Percentiles rank a stretch among this genome's conserved stretches.
These are phyloP conservation scores for Cantharis lateralis DNA, from an alignment of 2,888 invertebrate species.

Conservation along the genomic window DNA sequence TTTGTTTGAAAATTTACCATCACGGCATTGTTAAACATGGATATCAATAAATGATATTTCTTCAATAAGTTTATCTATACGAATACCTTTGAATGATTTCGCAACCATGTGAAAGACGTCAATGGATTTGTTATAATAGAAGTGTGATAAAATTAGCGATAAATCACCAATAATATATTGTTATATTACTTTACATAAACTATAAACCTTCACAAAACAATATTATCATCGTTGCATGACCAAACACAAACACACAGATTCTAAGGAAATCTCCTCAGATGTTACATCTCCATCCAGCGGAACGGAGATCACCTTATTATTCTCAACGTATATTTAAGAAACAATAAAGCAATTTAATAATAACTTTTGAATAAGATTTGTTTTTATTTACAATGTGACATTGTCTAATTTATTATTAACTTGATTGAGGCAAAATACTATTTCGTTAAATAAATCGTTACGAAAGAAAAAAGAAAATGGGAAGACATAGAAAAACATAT, in stretches of 20 bases:
- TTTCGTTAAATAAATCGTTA: not conserved
- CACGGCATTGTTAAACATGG: slow-evolving; percentile 20
- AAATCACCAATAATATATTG: not conserved
- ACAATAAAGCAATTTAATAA: slow-evolving; percentile 17
- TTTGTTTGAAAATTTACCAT: slow-evolving; percentile 27
- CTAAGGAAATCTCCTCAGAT: slow-evolving; percentile 52
- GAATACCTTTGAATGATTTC: slow-evolving; percentile 19
- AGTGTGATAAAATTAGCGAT: not conserved
- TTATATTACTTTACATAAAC: not conserved
- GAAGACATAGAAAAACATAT: not conserved
- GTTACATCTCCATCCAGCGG: slow-evolving; percentile 48
- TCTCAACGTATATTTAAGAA: slow-evolving; percentile 25
- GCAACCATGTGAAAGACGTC: slow-evolving; percentile 23
- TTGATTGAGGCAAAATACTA: not conserved
- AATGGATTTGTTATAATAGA: not conserved
- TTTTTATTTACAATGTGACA: not conserved
- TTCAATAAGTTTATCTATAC: slow-evolving; percentile 13
- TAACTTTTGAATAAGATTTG: not conserved
- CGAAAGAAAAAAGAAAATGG: not conserved
- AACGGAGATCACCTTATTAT: slow-evolving; percentile 42
- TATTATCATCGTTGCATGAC: slow-evolving; percentile 46
- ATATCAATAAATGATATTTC: slow-evolving; percentile 15
- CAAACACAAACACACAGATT: slow-evolving; percentile 41
- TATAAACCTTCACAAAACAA: slow-evolving; percentile 29
- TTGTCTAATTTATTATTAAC: not conserved